These are phyloP conservation scores for Dipodomys merriami DNA, from an alignment of 2,113 vertebrate genomes.

Conservation along the genomic window DNA sequence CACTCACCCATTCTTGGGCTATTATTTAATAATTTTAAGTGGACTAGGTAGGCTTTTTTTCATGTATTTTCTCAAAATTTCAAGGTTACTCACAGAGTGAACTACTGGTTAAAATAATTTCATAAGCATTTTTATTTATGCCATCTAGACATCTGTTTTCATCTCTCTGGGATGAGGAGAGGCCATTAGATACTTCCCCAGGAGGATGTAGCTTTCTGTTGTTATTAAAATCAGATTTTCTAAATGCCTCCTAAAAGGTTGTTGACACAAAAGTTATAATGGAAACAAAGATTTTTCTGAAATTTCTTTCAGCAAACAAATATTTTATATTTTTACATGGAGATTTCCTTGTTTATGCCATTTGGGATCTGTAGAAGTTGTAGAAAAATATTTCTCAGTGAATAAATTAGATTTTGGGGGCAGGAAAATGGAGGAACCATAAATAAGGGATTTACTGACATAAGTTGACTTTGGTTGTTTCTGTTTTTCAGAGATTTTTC, in stretches of 20 bases:
- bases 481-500: background rate
- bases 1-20: background rate
- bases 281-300: conserved; percentile 10
- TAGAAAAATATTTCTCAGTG: background rate
- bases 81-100: conserved; percentile 13
- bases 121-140: conserved; percentile 48
- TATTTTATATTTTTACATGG: background rate
- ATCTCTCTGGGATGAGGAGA: background rate
- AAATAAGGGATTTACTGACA: background rate
- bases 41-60: background rate
- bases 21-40: background rate
- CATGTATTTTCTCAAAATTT: background rate
- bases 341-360: background rate
- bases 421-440: background rate
- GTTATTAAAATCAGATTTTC: conserved; percentile 1
- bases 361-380: background rate
- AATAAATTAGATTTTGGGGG: background rate
- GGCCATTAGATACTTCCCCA: background rate
- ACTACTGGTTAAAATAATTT: conserved; percentile 19
- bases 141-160: conserved; percentile 43
- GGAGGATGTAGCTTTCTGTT: background rate
- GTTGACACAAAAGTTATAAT: background rate
- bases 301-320: conserved; percentile 7
- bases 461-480: background rate
- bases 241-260: conserved; percentile 1